phyloP scores from a whole-genome alignment of 1,140 invertebrate species.

The Scaptomyza pallida region DNA sequence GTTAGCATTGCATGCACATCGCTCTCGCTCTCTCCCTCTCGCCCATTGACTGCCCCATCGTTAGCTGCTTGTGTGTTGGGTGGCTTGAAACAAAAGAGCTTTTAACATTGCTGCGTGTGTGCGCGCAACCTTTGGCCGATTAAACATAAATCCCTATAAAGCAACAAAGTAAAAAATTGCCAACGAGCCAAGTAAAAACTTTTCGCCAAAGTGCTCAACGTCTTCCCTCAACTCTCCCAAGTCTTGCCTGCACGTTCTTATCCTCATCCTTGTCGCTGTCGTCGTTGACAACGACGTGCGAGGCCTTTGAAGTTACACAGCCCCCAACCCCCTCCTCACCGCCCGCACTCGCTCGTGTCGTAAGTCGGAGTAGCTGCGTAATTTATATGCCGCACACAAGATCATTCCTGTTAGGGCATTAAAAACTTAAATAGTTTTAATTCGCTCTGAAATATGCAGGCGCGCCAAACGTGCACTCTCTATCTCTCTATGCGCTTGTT shows the following conservation, averaged over 20 bases:
- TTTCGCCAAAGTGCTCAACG: slow-evolving; percentile 76
- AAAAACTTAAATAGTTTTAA: slow-evolving; percentile 83
- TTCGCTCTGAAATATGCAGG: slow-evolving; percentile 69
- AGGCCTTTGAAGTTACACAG: slow-evolving; percentile 74
- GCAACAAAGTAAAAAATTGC: slow-evolving; percentile 81
- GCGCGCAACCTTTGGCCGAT: slow-evolving; percentile 74
- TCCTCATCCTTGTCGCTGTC: slow-evolving; percentile 31
- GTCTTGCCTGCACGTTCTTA: slow-evolving; percentile 28
- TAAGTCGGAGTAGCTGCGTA: slow-evolving; percentile 37
- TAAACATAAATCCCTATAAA: slow-evolving; percentile 81
- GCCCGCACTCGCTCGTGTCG: no score
- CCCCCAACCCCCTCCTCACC: slow-evolving; percentile 18
- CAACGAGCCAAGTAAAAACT: slow-evolving; percentile 81
- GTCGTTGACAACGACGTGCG: slow-evolving; percentile 61
- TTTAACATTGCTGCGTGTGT: slow-evolving; percentile 50
- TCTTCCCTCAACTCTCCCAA: slow-evolving; percentile 6
- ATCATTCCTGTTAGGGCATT: slow-evolving; percentile 79
- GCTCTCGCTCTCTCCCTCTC: background rate
- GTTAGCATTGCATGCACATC: slow-evolving; percentile 34
- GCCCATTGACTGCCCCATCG: background rate
- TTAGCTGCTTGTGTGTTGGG: slow-evolving; percentile 12
- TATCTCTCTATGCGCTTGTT: slow-evolving; percentile 7
- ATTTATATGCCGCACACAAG: slow-evolving; percentile 80
- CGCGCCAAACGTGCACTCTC: slow-evolving; percentile 22
- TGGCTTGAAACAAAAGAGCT: slow-evolving; percentile 65